Conservation (phyloP, 2,797 vertebrate species). For the Sciurus vulgaris region DNA sequence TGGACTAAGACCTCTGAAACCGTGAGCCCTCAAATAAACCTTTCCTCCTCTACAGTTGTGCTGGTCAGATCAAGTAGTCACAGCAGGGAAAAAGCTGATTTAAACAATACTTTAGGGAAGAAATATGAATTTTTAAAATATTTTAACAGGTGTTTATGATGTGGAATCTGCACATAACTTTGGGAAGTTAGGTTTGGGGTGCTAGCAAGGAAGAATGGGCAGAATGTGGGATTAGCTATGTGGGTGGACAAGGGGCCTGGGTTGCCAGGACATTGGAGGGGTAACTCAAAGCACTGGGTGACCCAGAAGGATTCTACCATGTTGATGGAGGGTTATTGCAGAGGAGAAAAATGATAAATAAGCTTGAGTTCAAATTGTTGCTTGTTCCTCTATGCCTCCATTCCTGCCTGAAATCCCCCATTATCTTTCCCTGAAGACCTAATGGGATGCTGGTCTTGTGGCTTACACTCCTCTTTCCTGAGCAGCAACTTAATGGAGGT, state of each 20-base stretch:
- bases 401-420: neutral
- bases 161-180: neutral
- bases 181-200: neutral
- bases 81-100: no score
- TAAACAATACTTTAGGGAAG: neutral
- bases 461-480: neutral
- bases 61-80: no score
- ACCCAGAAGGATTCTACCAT: neutral
- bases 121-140: neutral
- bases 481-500: fast-evolving
- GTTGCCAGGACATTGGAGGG: no score
- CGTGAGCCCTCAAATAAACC: no score
- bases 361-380: neutral
- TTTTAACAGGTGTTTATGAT: neutral
- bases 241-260: neutral
- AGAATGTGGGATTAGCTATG: neutral
- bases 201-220: neutral
- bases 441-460: neutral
- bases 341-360: neutral
- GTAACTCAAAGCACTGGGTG: no score
- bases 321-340: neutral
- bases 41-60: no score
- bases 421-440: neutral
- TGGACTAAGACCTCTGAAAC: no score
- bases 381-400: neutral